Conservation (phyloP, 1,140 invertebrate genomes). For the Drosophila asahinai region DNA sequence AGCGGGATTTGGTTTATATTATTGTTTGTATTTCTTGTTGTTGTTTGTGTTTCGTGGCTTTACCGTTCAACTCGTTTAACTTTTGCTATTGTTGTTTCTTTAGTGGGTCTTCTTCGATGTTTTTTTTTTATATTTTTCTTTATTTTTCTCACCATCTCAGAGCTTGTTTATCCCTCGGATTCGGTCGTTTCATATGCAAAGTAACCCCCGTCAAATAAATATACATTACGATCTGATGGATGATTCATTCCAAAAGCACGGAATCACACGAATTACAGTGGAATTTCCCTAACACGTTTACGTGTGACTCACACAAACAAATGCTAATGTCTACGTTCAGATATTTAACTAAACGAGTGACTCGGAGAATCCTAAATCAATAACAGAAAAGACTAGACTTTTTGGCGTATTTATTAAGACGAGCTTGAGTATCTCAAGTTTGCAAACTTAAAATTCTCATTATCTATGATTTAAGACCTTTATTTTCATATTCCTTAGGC, state of each 20-base stretch:
- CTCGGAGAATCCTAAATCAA: neutral
- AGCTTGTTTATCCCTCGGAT: conserved; percentile 28
- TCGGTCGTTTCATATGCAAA: conserved; percentile 65
- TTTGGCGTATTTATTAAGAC: neutral
- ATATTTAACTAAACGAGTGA: neutral
- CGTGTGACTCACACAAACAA: conserved; percentile 18
- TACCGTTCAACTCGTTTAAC: conserved; percentile 65
- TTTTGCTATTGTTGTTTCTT: conserved; percentile 27
- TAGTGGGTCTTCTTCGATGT: conserved; percentile 8
- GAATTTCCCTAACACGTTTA: conserved; percentile 22
- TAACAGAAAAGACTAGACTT: neutral
- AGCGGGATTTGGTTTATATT: conserved; percentile 37
- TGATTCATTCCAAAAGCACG: conserved; percentile 71
- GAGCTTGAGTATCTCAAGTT: no score
- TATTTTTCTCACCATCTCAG: conserved; percentile 9
- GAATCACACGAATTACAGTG: conserved; percentile 63
- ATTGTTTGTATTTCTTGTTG: conserved; percentile 17
- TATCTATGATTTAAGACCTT: neutral
- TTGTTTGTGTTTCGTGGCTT: conserved; percentile 57
- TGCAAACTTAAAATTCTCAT: neutral
- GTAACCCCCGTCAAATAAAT: conserved; percentile 40
- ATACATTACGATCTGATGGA: conserved; percentile 49
- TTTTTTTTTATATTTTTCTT: conserved; percentile 2
- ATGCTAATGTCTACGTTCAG: neutral
- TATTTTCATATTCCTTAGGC: neutral